A percentile compares a stretch with the other conserved stretches of the same genome.
These are phyloP conservation scores for Gisinianus flammeolus DNA, from an alignment of 2,888 invertebrate species.

Conservation along the genomic window DNA sequence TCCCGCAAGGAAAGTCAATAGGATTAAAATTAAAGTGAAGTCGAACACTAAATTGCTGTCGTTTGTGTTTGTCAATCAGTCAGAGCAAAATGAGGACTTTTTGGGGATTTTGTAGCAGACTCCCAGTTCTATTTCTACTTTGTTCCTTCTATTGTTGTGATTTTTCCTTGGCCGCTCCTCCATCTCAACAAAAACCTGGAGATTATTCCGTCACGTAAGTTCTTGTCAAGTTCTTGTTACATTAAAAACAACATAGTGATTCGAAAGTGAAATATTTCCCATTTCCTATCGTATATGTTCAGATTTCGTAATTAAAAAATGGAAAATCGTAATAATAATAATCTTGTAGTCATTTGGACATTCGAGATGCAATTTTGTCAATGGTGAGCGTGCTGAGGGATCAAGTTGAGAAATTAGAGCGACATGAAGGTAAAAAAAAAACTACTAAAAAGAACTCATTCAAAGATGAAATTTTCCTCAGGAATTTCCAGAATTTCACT, in stretches of 20 bases:
- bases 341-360: conserved; percentile 70
- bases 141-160: background rate
- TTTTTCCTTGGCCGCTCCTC: background rate
- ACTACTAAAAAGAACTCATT: background rate
- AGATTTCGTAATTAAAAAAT: no score
- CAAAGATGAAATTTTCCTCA: no score
- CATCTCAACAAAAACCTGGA: conserved; percentile 42
- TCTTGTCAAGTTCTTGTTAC: no score
- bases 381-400: conserved; percentile 79
- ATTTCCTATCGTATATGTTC: no score
- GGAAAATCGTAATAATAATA: background rate
- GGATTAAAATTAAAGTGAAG: background rate
- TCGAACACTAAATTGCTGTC: background rate
- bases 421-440: conserved; percentile 69
- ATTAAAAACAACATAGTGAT: no score
- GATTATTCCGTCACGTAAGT: conserved; percentile 56
- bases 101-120: background rate
- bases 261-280: no score
- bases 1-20: background rate
- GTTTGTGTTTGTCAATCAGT: no score
- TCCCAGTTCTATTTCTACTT: background rate
- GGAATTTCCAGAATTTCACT: no score
- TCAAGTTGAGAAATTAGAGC: conserved; percentile 80
- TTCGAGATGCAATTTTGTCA: conserved; percentile 79
- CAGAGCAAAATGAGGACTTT: conserved; percentile 1